Evolutionary conservation across 2,113 vertebrate genomes (phyloP).

Genomic region (Daboia siamensis): DNA sequence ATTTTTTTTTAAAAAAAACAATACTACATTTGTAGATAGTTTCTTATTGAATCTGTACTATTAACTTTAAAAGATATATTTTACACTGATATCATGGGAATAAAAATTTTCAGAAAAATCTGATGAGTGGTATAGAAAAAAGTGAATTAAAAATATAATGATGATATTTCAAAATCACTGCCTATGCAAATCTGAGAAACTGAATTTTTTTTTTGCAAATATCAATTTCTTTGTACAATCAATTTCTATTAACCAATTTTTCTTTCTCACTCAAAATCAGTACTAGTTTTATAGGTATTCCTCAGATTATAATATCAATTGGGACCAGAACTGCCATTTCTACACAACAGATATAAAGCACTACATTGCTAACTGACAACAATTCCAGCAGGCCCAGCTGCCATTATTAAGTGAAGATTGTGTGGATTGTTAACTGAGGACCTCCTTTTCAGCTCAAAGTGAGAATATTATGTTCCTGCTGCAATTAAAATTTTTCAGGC

Average conservation of each 20-base stretch:
- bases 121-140: neutral
- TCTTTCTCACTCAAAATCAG: neutral
- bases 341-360: neutral
- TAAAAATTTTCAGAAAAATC: neutral
- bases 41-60: neutral
- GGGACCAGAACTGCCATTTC: neutral
- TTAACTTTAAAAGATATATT: neutral
- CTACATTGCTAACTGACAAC: neutral
- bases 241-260: neutral
- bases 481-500: neutral
- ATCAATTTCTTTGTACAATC: neutral
- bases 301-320: neutral
- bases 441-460: neutral
- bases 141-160: neutral
- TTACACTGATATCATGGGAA: neutral
- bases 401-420: neutral
- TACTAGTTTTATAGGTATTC: neutral
- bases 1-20: neutral
- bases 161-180: neutral
- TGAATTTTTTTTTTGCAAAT: neutral
- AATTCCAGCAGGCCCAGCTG: neutral
- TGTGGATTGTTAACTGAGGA: neutral
- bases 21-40: neutral
- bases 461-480: neutral
- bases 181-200: neutral